Percentiles rank a stretch among this genome's conserved stretches.
phyloP scores from a whole-genome alignment of 2,888 invertebrate species.

The Drosophila recens region DNA sequence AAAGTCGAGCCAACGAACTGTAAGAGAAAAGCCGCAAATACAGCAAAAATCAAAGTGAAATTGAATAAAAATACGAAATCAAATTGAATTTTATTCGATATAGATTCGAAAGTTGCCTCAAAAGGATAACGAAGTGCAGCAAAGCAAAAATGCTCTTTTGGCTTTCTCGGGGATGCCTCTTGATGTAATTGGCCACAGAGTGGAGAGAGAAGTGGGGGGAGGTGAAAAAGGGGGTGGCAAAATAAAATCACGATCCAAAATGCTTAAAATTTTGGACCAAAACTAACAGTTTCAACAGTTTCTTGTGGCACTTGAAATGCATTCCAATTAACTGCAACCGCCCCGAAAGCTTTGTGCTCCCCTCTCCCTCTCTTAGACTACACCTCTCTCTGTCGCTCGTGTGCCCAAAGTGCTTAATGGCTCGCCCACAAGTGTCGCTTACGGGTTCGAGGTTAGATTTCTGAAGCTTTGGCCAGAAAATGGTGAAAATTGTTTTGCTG shows the following conservation, averaged over 20 bases:
- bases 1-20: constrained; percentile 36
- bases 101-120: constrained; percentile 41
- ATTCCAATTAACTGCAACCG: constrained; percentile 72
- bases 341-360: constrained; percentile 7
- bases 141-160: constrained; percentile 16
- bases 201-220: not conserved
- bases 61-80: constrained; percentile 78
- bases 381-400: not conserved
- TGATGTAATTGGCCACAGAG: constrained; percentile 51
- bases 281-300: constrained; percentile 46
- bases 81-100: constrained; percentile 60
- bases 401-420: constrained; percentile 50
- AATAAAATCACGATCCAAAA: constrained; percentile 46
- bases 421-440: constrained; percentile 71
- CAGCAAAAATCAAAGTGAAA: constrained; percentile 69
- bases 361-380: not conserved
- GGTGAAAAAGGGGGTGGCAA: not conserved
- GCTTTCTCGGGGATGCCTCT: constrained; percentile 5
- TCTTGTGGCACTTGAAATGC: constrained; percentile 60
- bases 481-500: constrained; percentile 71
- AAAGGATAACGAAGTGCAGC: constrained; percentile 19
- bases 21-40: constrained; percentile 40
- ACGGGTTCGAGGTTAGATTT: constrained; percentile 47
- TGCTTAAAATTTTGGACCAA: constrained; percentile 43
- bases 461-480: constrained; percentile 24